Base-by-base conservation (phyloP, 2,797 vertebrate species). In the Acanthurus leucopareius region DNA sequence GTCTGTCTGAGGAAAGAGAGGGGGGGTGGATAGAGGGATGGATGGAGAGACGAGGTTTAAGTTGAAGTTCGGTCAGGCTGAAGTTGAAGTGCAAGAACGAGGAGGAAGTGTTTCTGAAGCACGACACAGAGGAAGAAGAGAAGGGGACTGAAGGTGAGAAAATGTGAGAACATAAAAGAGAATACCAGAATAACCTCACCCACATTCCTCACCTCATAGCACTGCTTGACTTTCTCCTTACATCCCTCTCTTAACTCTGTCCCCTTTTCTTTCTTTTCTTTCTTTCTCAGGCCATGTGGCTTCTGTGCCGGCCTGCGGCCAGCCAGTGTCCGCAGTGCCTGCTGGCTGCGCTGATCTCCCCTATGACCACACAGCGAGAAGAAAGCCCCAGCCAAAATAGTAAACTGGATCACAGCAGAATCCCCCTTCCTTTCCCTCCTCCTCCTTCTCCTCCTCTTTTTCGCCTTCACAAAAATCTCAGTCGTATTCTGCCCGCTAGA, bases 291-390 rank as follows among this genome's bases (percentile, higher is more conserved):
- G 77, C 90, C 77, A 85, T 88, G 89, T 89, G 84, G 89, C 90
- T 89, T 87, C 90, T 81, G 79, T 86, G 85, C 85, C 83, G 56
- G 80, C 80, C 85, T 79, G 87, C 9, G 83, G 89, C 87, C 88
- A 83, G 84, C 86, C 86, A 84, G 84, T 77, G 86, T 91, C 89
- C 86, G 88, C 83, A 77, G 68, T 75, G 82, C 80, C 85, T 79
- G 85, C 83, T 86, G 77, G 85, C 89, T 86, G 67, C 2, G 64
- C 80, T 38, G 75, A 82, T 89, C 83, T 89, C 83, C 83, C 85
- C 73, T 84, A 82, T 91, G 93, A 89, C 93, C 93, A 93, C 93
- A 94, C 93, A 94, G 90, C 45, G 57, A 94, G 92, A 94, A 93
- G 92, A 94, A 94, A 93, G 92, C 80, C 65, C 75, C 70, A 72